Evolutionary conservation across 1,140 invertebrate genomes (phyloP), one percentile per base, ranked within the genome.

Genomic region (Achatina immaculata): DNA sequence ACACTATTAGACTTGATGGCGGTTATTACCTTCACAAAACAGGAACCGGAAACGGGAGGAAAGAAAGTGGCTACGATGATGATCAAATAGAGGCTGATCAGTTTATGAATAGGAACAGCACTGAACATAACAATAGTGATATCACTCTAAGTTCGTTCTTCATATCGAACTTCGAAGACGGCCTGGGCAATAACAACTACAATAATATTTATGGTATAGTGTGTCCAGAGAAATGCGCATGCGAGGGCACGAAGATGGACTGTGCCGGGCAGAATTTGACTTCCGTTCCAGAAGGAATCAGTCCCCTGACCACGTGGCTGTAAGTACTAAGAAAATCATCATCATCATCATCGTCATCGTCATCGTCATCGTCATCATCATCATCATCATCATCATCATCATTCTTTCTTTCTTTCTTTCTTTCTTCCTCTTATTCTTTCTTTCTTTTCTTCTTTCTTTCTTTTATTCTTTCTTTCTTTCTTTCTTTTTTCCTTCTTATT

Each of bases 201-300:
- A 31, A 62, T 28, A 62, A 48, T 28, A 78, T 48, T 31, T 7
- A 14, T 34, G 43, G 34, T 40, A 34, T 69, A 6, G 43, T 48
- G 2, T 78, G 77, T 24, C 77, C 77, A 6, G 62, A 34, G 31
- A 69, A 48, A 40, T 78, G 77, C 42, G 38, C 38, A n/a, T 78
- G 77, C 34, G 42, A 21, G n/a, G 77, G 42, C 7, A 65, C 68
- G 31, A 42, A 66, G 43, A 42, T 78, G 77, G 77, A 78, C 31
- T 78, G 77, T 36, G 66, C 77, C 28, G 77, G 77, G 16, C 77
- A 78, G 43, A 78, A 78, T 48, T 43, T 78, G 0, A 78, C 77
- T 9, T 19, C 42, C 21, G 77, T 78, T 19, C 77, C 77, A 42
- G 38, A 66, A 14, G 65, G 48, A 31, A 78, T 78, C 77, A 65